A percentile compares a stretch with the other conserved stretches of the same genome.
Evolutionary conservation across 1,140 invertebrate genomes (phyloP).

Genomic region (Musca vetustissima): DNA sequence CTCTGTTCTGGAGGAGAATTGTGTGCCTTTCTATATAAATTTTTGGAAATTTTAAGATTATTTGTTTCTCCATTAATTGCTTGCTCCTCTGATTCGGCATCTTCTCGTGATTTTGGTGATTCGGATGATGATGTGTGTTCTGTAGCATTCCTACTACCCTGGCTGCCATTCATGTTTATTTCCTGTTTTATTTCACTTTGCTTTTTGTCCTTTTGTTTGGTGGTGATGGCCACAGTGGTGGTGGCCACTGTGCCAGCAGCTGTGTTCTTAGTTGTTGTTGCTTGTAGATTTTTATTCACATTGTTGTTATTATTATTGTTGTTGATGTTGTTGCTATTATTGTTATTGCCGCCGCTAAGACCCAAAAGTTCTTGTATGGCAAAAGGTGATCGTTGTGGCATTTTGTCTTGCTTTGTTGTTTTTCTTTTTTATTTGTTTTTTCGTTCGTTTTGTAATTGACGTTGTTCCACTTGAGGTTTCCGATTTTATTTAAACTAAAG

Average conservation of each 20-base stretch:
- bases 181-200: not conserved
- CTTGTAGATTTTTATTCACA: not conserved
- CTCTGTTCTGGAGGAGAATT: too few relatives aligned
- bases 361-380: slow-evolving; percentile 89
- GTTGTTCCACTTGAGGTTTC: not conserved
- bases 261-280: not conserved
- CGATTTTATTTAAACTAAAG: too few relatives aligned
- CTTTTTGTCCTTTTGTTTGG: not conserved
- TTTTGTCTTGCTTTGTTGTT: slow-evolving; percentile 39
- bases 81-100: too few relatives aligned
- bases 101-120: too few relatives aligned
- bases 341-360: slow-evolving; percentile 57
- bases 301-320: not conserved
- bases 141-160: not conserved
- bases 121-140: too few relatives aligned
- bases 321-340: slow-evolving; percentile 24
- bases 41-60: too few relatives aligned
- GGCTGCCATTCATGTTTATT: not conserved
- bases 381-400: slow-evolving; percentile 86
- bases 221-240: slow-evolving; percentile 28
- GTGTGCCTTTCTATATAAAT: too few relatives aligned
- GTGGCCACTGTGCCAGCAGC: not conserved
- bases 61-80: too few relatives aligned
- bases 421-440: slow-evolving; percentile 5
- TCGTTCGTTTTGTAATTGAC: not conserved